These are phyloP conservation scores for Myrmophylax atrothorax DNA, from an alignment of 2,113 vertebrate genomes.

Conservation along the genomic window DNA sequence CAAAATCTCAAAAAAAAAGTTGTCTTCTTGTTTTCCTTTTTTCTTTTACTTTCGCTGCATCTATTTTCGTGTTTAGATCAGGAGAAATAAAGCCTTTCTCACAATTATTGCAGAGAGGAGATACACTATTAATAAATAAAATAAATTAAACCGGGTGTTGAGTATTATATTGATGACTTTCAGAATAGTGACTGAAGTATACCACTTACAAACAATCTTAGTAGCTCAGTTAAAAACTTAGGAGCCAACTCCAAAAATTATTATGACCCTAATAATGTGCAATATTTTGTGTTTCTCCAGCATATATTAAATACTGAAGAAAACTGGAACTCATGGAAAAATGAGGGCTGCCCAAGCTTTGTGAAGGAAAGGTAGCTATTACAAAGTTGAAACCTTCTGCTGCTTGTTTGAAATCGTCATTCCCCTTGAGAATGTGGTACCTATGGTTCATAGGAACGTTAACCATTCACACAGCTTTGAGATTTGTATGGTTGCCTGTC, in stretches of 20 bases:
- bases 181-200: background rate
- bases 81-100: background rate
- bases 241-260: background rate
- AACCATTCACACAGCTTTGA: background rate
- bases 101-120: background rate
- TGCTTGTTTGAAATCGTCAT: background rate
- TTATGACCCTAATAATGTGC: background rate
- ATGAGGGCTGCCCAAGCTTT: conserved; percentile 97
- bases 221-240: background rate
- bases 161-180: background rate
- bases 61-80: background rate
- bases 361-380: conserved; percentile 92
- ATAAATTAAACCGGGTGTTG: background rate
- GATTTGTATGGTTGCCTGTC: background rate
- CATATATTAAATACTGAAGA: conserved; percentile 97
- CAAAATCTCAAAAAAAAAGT: background rate
- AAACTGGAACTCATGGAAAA: conserved; percentile 99
- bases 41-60: background rate
- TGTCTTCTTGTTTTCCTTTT: background rate
- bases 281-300: conserved; percentile 69
- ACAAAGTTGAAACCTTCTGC: background rate
- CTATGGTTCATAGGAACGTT: accelerated
- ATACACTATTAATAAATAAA: accelerated
- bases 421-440: background rate
- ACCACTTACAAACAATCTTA: background rate